Evolutionary conservation across 2,888 invertebrate genomes (phyloP).

Genomic region (Lasius fuliginosus): DNA sequence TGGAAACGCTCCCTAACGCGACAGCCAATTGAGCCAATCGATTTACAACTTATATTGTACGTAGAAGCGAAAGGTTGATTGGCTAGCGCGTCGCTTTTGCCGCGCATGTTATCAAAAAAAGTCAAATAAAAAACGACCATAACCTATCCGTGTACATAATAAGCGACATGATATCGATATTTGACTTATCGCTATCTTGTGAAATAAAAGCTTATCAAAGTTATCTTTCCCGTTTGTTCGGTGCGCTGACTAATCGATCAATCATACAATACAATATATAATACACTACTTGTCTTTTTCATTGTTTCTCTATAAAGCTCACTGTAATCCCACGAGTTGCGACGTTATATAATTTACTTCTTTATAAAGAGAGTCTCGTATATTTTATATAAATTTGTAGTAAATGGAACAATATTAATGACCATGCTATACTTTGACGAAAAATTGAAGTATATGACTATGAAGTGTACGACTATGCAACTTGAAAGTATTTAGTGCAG

Average conservation of each 20-base stretch:
- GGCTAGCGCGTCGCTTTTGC: too few species aligned
- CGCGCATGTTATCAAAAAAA: too few species aligned
- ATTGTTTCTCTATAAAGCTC: neutral
- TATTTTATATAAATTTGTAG: neutral
- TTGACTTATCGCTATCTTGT: constrained; percentile 69
- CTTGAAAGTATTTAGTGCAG: neutral
- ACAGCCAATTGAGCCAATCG: too few species aligned
- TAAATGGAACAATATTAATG: neutral
- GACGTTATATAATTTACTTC: neutral
- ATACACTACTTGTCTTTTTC: neutral
- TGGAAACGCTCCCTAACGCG: too few species aligned
- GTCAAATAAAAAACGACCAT: neutral
- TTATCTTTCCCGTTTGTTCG: constrained; percentile 69
- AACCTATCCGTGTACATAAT: constrained; percentile 28
- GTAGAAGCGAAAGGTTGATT: too few species aligned
- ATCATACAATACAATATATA: neutral
- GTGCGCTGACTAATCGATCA: constrained; percentile 71
- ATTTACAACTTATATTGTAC: too few species aligned
- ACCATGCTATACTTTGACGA: neutral
- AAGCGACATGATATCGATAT: constrained; percentile 53
- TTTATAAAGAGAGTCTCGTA: neutral
- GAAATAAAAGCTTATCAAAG: constrained; percentile 73
- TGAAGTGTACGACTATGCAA: neutral
- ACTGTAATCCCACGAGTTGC: neutral
- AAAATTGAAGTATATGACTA: neutral